These are phyloP conservation scores for Hemichromis elongatus DNA, from an alignment of 2,113 vertebrate species.

Conservation along the genomic window DNA sequence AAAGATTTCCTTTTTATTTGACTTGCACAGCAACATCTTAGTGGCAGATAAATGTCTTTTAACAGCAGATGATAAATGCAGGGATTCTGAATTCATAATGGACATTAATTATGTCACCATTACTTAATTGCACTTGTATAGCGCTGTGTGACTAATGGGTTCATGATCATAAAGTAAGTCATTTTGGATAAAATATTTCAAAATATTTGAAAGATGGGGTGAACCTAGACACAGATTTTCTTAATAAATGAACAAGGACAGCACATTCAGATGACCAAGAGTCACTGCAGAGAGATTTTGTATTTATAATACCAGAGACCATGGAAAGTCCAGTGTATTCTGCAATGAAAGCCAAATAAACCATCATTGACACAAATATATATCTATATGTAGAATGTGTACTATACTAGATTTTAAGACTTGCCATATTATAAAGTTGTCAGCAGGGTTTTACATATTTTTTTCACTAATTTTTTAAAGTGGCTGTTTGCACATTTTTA, in stretches of 20 bases:
- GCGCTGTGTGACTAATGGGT: slow-evolving; percentile 42
- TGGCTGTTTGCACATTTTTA: background rate
- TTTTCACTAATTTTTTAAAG: background rate
- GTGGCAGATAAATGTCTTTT: slow-evolving; percentile 16
- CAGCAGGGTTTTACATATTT: background rate
- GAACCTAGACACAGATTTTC: background rate
- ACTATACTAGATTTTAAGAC: background rate
- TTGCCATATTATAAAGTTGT: background rate
- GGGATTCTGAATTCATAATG: slow-evolving; percentile 48
- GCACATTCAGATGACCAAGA: background rate
- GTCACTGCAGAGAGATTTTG: background rate
- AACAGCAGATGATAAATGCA: slow-evolving; percentile 38
- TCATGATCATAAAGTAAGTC: slow-evolving; percentile 27
- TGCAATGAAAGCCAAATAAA: background rate
- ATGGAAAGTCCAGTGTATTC: background rate
- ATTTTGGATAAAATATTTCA: slow-evolving; percentile 28
- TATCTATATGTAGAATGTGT: background rate
- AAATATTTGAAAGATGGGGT: background rate
- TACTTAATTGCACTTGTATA: slow-evolving; percentile 54
- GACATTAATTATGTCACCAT: slow-evolving; percentile 66
- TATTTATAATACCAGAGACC: background rate
- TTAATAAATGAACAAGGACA: background rate
- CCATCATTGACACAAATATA: background rate
- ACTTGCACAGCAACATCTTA: background rate
- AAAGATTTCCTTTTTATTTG: background rate